Evolutionary conservation across 1,140 invertebrate genomes (phyloP), one percentile per base, ranked within the genome.

Genomic region (Trissolcus basalis): DNA sequence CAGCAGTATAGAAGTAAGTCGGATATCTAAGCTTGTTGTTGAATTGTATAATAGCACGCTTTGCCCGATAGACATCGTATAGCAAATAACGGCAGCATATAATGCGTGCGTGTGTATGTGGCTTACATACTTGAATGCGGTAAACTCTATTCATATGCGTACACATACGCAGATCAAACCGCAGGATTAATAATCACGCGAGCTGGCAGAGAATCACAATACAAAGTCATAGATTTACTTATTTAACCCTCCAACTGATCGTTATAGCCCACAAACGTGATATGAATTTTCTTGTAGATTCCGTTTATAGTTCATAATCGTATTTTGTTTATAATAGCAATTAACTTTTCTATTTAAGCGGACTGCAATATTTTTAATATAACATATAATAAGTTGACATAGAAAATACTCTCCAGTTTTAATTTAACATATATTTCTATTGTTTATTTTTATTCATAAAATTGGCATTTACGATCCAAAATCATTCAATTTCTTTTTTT

Each of bases 191-290:
- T 78, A 78, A 78, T 78, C 70, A 73, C 69, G 70, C 69, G 47
- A 70, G 76, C 76, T 61, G 51, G 54, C 60, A 44, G 69, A 73
- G 76, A 78, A 78, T 73, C 76, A 78, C 76, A 78, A 78, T 78
- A 64, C 76, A 67, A 68, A 77, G 70, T 78, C 76, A 70, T 78
- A 78, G 75, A 71, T 73, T 78, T 59, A 64, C 64, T 78, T 72
- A 69, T 73, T 78, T 78, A 78, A 73, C 75, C 75, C 75, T 72
- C 69, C 75, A 65, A 73, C 69, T 73, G 75, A 72, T 73, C 73
- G 75, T 78, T 78, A 60, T 61, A 63, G 44, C 60, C 51, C 55
- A 65, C 50, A 77, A 78, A 78, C 69, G 75, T 78, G 75, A 69
- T 35, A 50, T 48, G 75, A 68, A 78, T 78, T 77, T 77, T 67